Evolutionary conservation across 2,113 vertebrate species (phyloP), one percentile per base, ranked within the genome.

Genomic region (Setophaga coronata): DNA sequence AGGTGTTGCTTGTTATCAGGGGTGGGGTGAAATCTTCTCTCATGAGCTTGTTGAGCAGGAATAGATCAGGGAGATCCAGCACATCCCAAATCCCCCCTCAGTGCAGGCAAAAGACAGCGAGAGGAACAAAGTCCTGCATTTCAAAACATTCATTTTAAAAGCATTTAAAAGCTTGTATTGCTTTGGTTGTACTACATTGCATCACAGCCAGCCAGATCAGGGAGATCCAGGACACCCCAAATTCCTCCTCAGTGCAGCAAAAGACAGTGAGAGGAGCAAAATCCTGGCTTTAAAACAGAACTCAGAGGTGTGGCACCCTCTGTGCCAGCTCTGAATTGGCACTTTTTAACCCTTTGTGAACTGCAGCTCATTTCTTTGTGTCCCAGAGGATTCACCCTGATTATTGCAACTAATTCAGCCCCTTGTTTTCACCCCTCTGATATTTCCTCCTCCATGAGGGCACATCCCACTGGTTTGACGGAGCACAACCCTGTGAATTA

Each of bases 21-120:
- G 31, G 1, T 36, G 71, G 31, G 61, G 51, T 61, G 12, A 92
- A 72, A 82, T 53, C 71, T 54, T 83, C 70, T 70, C 71, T 82
- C 10, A 1, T 0, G 51, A 89, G 90, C 62, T 81, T 24, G 51
- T 67, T 53, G 79, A 67, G 61, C 65, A 61, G 65, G 38, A 43
- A 2, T 12, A 38, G 85, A n/a, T 67, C 17, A 8, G 77, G 72
- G 77, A 33, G 42, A 33, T 34, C 10, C 79, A 38, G 78, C 2
- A 16, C 40, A 34, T 66, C 72, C 34, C 43, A 31, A 15, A 34
- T 17, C 48, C 40, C 60, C 16, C 21, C 48, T 62, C 67, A 10
- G 1, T 2, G 29, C 29, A 17, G 40, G 81, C 23, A 47, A 10
- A 47, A 24, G 9, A 10, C 3, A 47, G 36, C 0, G 3, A 81